phyloP scores from a whole-genome alignment of 2,888 invertebrate genomes.

The Megastigmus dorsalis region DNA sequence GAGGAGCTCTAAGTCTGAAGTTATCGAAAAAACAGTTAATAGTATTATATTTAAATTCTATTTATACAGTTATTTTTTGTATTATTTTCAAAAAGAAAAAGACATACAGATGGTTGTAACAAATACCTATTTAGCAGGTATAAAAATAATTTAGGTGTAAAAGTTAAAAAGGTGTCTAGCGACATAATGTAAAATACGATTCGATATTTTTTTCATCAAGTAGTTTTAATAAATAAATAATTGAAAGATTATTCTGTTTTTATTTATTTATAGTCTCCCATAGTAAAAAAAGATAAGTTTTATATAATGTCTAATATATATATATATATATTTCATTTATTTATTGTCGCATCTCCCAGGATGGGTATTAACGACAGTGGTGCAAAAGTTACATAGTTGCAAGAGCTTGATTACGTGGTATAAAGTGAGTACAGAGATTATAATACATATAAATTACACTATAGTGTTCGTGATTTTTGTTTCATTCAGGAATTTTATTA shows the following conservation, averaged over 20 bases:
- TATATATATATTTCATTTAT: too few species aligned
- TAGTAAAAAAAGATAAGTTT: neutral
- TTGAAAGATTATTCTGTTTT: neutral
- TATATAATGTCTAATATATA: neutral
- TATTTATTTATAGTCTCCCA: neutral
- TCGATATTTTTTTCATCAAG: conserved; percentile 33
- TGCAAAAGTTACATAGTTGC: too few species aligned
- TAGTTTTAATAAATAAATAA: conserved; percentile 43
- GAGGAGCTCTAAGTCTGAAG: conserved; percentile 8
- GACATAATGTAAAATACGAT: conserved; percentile 14
- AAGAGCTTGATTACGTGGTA: too few species aligned
- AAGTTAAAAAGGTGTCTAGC: neutral
- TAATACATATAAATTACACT: too few species aligned
- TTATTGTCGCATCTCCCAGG: too few species aligned
- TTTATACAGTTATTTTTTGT: conserved; percentile 27
- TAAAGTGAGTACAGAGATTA: too few species aligned
- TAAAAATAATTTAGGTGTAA: neutral
- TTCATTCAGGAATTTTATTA: neutral
- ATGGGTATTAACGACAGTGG: too few species aligned
- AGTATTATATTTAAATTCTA: conserved; percentile 34
- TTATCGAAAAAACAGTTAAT: conserved; percentile 19
- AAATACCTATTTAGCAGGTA: neutral
- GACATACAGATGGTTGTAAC: too few species aligned
- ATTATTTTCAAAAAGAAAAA: conserved; percentile 11
- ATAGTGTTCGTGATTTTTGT: too few species aligned